Base-by-base conservation (phyloP, 2,888 invertebrate genomes). In the Metalampra italica region DNA sequence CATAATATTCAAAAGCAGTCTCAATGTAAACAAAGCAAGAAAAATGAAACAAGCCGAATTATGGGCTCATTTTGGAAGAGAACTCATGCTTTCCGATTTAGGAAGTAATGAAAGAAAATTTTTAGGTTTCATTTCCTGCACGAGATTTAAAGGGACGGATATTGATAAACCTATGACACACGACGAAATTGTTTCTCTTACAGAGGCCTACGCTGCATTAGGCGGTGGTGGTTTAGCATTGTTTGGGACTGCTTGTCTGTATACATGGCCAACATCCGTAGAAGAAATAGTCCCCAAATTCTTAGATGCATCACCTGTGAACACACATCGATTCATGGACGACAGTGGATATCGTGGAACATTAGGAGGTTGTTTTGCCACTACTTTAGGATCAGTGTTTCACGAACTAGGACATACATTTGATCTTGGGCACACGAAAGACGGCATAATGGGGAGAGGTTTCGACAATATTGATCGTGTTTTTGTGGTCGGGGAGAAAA, bases 321-420 rank as follows among this genome's bases (percentile, higher is more conserved):
- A 97, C 78, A 90, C 92, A 42, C 88, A 86, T 29, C 82, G 91
- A 54, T 92, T 95, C 66, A 95, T 98, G 92, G 97, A 98, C 81
- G 97, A 98, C 70, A 97, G 97, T 78, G 96, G 96, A 64, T 97
- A 96, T 78, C 92, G 97, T 53, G 94, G 96, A 36, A 97, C 96
- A 0, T 91, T 93, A 63, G 96, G 96, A 52, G 96, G 95, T 32
- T 97, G 97, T 74, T 96, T 95, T 80, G 94, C 97, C 12, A 97
- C 97, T 7, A 97, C 97, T 13, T 83, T 98, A 38, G 98, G 98
- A 12, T 95, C 97, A 12, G 94, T 96, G 8, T 93, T 97, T 38
- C 98, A 98, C 78, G 98, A 98, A 90, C 90, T 98, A 43, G 96
- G 96, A 12, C 98, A 98, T 75, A 96, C 96, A 0, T 97, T 98